phyloP scores from a whole-genome alignment of 2,113 vertebrate genomes.

The Paradisaea rubra region DNA sequence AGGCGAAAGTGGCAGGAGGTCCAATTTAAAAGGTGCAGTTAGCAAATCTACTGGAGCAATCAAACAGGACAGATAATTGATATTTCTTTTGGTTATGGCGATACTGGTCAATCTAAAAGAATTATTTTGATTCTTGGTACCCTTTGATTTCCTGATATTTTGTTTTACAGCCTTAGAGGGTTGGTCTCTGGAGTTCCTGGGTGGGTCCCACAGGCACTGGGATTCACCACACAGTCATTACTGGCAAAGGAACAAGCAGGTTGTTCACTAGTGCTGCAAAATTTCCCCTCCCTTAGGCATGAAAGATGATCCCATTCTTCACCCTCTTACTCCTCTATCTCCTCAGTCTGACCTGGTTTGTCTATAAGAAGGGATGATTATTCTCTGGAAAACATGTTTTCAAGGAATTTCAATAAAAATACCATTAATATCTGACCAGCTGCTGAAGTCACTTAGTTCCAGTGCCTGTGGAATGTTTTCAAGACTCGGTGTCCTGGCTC shows the following conservation, averaged over 20 bases:
- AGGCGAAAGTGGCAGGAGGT: neutral
- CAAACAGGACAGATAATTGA: neutral
- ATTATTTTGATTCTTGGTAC: neutral
- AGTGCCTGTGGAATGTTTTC: neutral
- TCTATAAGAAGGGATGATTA: neutral
- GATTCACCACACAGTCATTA: neutral
- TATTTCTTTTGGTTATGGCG: neutral
- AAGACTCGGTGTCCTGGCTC: neutral
- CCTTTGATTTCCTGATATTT: neutral
- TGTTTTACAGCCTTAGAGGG: neutral
- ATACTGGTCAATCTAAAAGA: neutral
- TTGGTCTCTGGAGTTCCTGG: neutral
- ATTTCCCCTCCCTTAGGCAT: neutral
- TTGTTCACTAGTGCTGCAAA: neutral
- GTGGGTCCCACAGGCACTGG: neutral
- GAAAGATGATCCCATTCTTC: neutral
- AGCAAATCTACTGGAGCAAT: neutral
- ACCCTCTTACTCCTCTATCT: neutral
- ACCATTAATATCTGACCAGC: neutral
- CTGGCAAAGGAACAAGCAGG: neutral
- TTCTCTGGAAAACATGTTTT: neutral
- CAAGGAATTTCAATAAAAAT: neutral
- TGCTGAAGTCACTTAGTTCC: neutral
- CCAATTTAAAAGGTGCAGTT: neutral
- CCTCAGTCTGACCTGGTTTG: neutral